Evolutionary conservation across 2,113 vertebrate species (phyloP).

Genomic region (Semnornis frantzii): DNA sequence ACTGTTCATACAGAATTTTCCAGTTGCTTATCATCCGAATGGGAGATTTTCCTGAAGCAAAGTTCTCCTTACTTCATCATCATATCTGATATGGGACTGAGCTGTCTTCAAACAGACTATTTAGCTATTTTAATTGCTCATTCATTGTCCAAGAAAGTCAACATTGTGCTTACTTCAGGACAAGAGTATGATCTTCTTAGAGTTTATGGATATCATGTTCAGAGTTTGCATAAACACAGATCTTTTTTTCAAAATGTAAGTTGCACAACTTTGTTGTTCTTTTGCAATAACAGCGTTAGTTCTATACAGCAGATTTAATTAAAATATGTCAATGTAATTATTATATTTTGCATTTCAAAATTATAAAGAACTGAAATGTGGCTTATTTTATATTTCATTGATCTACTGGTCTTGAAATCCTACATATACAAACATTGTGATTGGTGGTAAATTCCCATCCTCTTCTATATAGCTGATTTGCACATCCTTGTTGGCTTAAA

Average conservation of each 20-base stretch:
- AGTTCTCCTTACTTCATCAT: constrained; percentile 59
- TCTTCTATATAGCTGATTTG: not conserved
- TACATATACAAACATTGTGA: not conserved
- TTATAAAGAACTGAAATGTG: not conserved
- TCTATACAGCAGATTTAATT: not conserved
- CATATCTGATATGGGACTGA: constrained; percentile 48
- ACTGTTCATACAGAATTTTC: constrained; percentile 56
- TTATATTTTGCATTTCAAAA: not conserved
- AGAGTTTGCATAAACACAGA: not conserved
- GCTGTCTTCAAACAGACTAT: constrained; percentile 14
- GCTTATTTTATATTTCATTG: not conserved
- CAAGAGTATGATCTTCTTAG: constrained; percentile 41
- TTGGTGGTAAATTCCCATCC: not conserved
- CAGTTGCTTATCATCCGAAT: constrained; percentile 45
- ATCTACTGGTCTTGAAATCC: not conserved
- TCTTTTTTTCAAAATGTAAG: constrained; percentile 33
- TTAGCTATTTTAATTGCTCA: constrained; percentile 53
- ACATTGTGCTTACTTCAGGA: constrained; percentile 30
- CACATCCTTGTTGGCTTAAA: not conserved
- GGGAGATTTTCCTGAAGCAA: constrained; percentile 59
- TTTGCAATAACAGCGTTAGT: not conserved
- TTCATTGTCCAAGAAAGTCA: constrained; percentile 59
- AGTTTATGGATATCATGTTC: constrained; percentile 40
- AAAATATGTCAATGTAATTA: not conserved
- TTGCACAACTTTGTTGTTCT: not conserved